Conservation (phyloP, 2,113 vertebrate genomes). For the Hemiscyllium ocellatum region DNA sequence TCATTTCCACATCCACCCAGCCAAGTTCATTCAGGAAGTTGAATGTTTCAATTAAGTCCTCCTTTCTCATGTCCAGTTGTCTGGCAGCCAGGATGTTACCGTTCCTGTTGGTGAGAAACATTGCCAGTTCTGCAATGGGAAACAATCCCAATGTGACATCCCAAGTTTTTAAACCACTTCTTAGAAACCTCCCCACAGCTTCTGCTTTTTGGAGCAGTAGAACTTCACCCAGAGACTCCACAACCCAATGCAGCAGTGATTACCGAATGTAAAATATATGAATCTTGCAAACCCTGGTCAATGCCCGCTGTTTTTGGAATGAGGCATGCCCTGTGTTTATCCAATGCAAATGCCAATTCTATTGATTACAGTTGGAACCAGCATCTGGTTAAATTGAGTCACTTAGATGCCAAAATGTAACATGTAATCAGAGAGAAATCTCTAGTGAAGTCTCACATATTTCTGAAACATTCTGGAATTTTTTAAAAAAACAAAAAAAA, state of each 20-base stretch:
- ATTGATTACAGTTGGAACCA: neutral
- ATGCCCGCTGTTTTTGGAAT: neutral
- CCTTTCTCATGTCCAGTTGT: no score
- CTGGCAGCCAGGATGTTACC: no score
- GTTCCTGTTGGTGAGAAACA: no score
- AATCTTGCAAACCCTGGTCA: neutral
- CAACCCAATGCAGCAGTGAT: neutral
- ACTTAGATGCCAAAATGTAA: neutral
- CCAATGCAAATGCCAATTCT: neutral
- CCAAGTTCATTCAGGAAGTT: no score
- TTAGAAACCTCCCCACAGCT: no score
- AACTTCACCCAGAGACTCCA: neutral
- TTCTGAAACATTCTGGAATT: conserved; percentile 25
- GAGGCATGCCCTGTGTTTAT: neutral
- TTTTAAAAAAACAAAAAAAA: neutral
- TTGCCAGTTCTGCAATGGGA: no score
- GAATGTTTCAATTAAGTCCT: no score
- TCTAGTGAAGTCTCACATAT: conserved; percentile 14
- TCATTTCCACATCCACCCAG: no score
- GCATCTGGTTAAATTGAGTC: neutral
- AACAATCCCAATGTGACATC: no score
- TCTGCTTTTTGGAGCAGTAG: neutral
- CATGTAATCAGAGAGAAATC: neutral
- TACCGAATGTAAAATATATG: neutral
- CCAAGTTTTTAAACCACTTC: no score